Evolutionary conservation across 1,140 invertebrate genomes (phyloP).

Genomic region (Aphis gossypii): DNA sequence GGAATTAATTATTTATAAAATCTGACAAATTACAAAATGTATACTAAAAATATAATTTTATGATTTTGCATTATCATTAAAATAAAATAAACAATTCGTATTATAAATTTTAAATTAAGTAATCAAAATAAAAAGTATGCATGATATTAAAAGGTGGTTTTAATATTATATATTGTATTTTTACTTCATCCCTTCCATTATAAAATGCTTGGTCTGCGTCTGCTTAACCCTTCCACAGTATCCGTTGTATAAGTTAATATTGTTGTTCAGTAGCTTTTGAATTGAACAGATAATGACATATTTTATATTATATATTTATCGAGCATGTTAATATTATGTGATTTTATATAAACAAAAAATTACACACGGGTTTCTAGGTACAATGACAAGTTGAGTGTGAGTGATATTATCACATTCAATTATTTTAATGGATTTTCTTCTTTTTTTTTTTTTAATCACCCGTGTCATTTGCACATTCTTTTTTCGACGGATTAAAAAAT

Average conservation of each 20-base stretch:
- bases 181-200: not conserved
- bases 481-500: not conserved
- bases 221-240: not conserved
- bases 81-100: too few species aligned
- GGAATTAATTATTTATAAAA: not conserved
- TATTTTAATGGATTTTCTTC: not conserved
- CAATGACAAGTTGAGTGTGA: not conserved
- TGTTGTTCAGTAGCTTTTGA: not conserved
- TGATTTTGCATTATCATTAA: too few species aligned
- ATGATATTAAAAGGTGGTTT: too few species aligned
- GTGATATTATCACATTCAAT: not conserved
- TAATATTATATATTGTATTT: not conserved
- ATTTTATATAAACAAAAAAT: not conserved
- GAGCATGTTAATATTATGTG: not conserved
- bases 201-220: not conserved
- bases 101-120: too few species aligned
- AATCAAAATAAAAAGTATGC: not conserved
- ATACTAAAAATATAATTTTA: too few species aligned
- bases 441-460: not conserved
- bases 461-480: not conserved
- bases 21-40: not conserved
- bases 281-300: not conserved
- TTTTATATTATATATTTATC: not conserved
- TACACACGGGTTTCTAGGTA: too few species aligned
- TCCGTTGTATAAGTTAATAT: not conserved